A percentile compares a stretch with the other conserved stretches of the same genome.
phyloP scores from a whole-genome alignment of 2,113 vertebrate species.

The Hippopotamus amphibius region DNA sequence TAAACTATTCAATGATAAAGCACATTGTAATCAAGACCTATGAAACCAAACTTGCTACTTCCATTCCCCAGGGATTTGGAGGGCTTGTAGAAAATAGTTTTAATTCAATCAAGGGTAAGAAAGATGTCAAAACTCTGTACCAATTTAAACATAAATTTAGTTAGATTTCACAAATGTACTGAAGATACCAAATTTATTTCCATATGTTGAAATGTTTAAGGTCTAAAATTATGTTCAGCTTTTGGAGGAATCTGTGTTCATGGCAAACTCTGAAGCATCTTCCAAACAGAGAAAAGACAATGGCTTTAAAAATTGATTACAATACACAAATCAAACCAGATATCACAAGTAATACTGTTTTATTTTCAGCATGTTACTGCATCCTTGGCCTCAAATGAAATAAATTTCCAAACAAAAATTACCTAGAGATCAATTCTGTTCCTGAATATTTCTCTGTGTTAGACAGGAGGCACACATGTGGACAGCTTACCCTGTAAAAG shows the following conservation, averaged over 20 bases:
- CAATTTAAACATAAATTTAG: neutral
- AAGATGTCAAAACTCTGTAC: slow-evolving; percentile 35
- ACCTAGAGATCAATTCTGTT: neutral
- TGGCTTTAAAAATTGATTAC: neutral
- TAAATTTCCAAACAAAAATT: neutral
- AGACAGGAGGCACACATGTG: neutral
- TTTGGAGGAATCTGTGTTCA: neutral
- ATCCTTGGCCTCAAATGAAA: slow-evolving; percentile 13
- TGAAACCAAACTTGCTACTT: neutral
- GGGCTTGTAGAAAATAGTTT: slow-evolving; percentile 9
- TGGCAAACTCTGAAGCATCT: neutral
- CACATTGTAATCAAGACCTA: neutral
- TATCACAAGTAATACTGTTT: neutral
- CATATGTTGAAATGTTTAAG: slow-evolving; percentile 7
- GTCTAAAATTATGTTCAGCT: slow-evolving; percentile 31
- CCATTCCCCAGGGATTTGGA: neutral
- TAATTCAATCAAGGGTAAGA: slow-evolving; percentile 17
- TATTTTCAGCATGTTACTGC: neutral
- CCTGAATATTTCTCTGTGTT: neutral
- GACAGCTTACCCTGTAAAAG: neutral
- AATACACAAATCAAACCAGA: neutral
- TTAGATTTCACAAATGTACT: neutral
- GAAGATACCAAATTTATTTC: slow-evolving; percentile 3
- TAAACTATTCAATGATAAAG: neutral
- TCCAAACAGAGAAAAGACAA: neutral